Percentiles rank a stretch among this genome's conserved stretches.
Conservation (phyloP, 2,888 invertebrate species). For the Cotesia congregata region DNA sequence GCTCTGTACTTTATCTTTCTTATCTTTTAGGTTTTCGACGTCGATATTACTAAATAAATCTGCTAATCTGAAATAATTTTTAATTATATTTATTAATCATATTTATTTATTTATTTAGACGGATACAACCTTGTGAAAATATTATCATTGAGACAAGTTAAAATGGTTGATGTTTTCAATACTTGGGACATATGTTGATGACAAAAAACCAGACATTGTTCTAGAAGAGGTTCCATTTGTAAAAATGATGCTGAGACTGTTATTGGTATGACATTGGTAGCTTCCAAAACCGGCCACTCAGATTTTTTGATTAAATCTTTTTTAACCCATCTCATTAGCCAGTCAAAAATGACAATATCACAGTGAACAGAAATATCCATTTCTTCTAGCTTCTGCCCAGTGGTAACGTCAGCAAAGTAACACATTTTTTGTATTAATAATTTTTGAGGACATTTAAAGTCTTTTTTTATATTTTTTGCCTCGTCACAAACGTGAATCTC, state of each 20-base stretch:
- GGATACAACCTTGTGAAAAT: slow-evolving; percentile 66
- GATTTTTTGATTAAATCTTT: slow-evolving; percentile 77
- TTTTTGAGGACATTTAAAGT: slow-evolving; percentile 90
- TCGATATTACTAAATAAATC: slow-evolving; percentile 91
- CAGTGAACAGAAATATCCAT: slow-evolving; percentile 98
- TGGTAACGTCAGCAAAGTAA: slow-evolving; percentile 92
- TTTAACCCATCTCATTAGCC: slow-evolving; percentile 97
- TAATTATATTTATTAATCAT: neutral
- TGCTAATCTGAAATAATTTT: slow-evolving; percentile 75
- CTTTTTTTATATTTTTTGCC: slow-evolving; percentile 88
- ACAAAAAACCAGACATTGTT: slow-evolving; percentile 89
- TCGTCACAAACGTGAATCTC: slow-evolving; percentile 97
- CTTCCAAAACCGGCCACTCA: slow-evolving; percentile 81
- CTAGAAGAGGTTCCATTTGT: slow-evolving; percentile 91
- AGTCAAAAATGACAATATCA: slow-evolving; percentile 95
- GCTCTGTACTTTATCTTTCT: slow-evolving; percentile 90
- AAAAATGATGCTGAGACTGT: slow-evolving; percentile 95
- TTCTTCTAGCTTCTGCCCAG: slow-evolving; percentile 85
- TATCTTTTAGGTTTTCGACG: slow-evolving; percentile 86
- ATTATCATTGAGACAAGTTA: slow-evolving; percentile 89
- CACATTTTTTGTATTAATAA: slow-evolving; percentile 93
- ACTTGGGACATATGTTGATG: slow-evolving; percentile 90
- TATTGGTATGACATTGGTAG: slow-evolving; percentile 90
- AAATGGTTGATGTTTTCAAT: slow-evolving; percentile 86
- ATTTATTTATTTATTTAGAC: slow-evolving; percentile 18